A percentile compares a stretch with the other conserved stretches of the same genome.
phyloP scores from a whole-genome alignment of 2,113 vertebrate species.

The Girardinichthys multiradiatus region DNA sequence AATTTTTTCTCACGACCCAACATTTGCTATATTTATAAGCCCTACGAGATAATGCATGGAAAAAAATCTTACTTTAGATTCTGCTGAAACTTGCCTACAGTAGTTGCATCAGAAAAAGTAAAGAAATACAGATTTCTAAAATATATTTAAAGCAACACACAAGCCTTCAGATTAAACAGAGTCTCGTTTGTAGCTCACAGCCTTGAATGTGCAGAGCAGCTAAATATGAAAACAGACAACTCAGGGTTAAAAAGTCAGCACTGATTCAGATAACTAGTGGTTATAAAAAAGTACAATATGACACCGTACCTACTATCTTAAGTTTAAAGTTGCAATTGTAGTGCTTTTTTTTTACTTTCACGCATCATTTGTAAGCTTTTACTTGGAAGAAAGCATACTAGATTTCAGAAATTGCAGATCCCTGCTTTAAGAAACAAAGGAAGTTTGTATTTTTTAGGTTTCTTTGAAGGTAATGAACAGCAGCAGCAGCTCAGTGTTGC shows the following conservation, averaged over 20 bases:
- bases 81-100: neutral
- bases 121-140: neutral
- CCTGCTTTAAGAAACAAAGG: too few species aligned
- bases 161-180: neutral
- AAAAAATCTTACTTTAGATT: neutral
- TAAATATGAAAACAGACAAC: neutral
- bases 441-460: neutral
- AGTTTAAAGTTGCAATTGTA: neutral
- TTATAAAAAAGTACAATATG: neutral
- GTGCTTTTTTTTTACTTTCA: neutral
- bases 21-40: neutral
- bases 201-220: neutral
- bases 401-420: too few species aligned
- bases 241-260: neutral
- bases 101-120: neutral
- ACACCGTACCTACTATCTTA: neutral
- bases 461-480: neutral
- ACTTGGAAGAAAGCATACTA: too few species aligned
- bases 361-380: neutral
- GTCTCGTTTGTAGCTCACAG: neutral
- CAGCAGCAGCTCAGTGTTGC: neutral
- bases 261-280: neutral
- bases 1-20: constrained; percentile 27
- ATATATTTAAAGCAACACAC: constrained; percentile 10
- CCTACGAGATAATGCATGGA: neutral